Evolutionary conservation across 2,797 vertebrate genomes (phyloP).

Genomic region (Spizella passerina): DNA sequence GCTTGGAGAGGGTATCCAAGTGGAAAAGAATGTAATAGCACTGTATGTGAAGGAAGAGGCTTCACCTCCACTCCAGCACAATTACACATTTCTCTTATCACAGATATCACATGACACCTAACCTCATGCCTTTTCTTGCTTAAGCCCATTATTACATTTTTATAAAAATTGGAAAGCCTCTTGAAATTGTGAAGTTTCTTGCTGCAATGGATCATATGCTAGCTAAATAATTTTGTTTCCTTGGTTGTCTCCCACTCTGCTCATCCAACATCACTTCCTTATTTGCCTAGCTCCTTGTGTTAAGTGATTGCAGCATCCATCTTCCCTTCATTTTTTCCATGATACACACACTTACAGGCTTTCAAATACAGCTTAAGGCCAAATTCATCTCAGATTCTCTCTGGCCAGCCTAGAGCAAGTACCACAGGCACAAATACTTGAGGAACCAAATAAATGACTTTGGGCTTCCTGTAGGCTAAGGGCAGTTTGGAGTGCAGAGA

Average conservation of each 20-base stretch:
- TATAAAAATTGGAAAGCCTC: slow-evolving; percentile 38
- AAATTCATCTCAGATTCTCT: neutral
- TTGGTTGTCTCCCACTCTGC: neutral
- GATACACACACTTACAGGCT: neutral
- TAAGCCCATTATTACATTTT: slow-evolving; percentile 25
- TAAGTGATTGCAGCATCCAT: neutral
- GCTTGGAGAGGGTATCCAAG: slow-evolving; percentile 48
- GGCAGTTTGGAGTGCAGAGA: neutral
- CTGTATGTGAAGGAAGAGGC: neutral
- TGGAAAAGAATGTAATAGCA: slow-evolving; percentile 51
- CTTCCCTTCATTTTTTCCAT: neutral
- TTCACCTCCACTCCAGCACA: slow-evolving; percentile 31
- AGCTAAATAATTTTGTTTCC: neutral
- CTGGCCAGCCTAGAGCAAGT: neutral
- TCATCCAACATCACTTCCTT: neutral
- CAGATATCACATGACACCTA: neutral
- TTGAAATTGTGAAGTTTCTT: slow-evolving; percentile 3
- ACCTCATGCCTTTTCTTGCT: neutral
- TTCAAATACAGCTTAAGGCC: neutral
- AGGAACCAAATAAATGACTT: neutral
- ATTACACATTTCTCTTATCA: slow-evolving; percentile 50
- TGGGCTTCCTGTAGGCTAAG: neutral
- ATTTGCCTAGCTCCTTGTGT: neutral
- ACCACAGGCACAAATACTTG: neutral
- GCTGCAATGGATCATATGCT: neutral